These are phyloP conservation scores for Clarias batrachus DNA, from an alignment of 2,113 vertebrate genomes.

Conservation along the genomic window DNA sequence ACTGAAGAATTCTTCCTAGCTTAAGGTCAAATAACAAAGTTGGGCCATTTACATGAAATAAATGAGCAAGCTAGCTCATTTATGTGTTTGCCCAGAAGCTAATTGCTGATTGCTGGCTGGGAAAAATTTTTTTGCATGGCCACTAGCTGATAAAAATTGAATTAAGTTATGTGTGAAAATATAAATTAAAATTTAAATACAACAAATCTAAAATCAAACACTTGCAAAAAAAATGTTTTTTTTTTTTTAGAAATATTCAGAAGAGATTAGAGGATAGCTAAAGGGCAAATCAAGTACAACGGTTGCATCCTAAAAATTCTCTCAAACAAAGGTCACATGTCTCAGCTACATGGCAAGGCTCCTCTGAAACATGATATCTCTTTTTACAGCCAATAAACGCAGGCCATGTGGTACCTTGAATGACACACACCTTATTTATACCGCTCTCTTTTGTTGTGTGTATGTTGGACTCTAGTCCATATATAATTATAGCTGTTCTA, in stretches of 20 bases:
- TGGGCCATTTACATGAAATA: constrained; percentile 25
- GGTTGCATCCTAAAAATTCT: not conserved
- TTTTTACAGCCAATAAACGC: not conserved
- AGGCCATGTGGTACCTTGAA: not conserved
- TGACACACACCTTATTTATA: constrained; percentile 5
- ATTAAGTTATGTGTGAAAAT: constrained; percentile 1
- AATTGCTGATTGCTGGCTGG: constrained; percentile 10
- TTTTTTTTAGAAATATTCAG: not conserved
- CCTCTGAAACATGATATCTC: constrained; percentile 18
- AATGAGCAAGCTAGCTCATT: constrained; percentile 6
- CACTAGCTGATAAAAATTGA: not conserved
- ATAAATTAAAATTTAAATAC: not conserved
- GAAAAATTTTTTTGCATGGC: constrained; percentile 2
- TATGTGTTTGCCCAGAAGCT: constrained; percentile 28
- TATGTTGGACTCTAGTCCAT: constrained; percentile 28
- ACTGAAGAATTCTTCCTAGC: constrained; percentile 1
- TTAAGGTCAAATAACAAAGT: constrained; percentile 30
- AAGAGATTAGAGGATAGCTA: not conserved
- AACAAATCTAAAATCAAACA: not conserved
- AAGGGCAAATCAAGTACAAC: not conserved
- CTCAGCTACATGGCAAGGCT: not conserved
- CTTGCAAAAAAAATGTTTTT: not conserved
- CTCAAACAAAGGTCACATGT: constrained; percentile 2
- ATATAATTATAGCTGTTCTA: constrained; percentile 31
- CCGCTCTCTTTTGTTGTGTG: constrained; percentile 10